Conservation (phyloP, 2,797 vertebrate genomes). For the Chaunax sp. region DNA sequence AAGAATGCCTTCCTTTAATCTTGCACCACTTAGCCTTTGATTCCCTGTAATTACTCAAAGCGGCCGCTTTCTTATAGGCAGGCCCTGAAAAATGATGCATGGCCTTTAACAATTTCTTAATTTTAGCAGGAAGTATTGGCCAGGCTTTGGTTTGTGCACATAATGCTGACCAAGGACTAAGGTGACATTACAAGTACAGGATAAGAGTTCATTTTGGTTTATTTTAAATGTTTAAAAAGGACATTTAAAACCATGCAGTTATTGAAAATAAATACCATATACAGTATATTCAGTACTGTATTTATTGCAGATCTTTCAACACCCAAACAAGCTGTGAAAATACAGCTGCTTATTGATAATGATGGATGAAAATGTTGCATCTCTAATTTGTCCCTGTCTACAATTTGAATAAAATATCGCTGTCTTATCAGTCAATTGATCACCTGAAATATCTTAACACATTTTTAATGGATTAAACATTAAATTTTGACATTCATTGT, state of each 20-base stretch:
- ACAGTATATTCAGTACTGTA: neutral
- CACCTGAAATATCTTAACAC: neutral
- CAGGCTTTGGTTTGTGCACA: conserved; percentile 1
- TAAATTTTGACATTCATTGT: neutral
- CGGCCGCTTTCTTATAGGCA: conserved; percentile 58
- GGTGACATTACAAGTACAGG: neutral
- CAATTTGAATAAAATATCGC: neutral
- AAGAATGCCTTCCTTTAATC: conserved; percentile 84
- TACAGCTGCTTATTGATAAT: conserved; percentile 1
- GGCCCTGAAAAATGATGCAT: conserved; percentile 70
- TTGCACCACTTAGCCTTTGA: conserved; percentile 78
- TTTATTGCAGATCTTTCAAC: neutral
- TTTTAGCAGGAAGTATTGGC: conserved; percentile 55
- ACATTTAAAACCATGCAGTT: no score
- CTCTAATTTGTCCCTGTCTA: neutral
- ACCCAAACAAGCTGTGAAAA: neutral
- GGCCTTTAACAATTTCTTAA: conserved; percentile 72
- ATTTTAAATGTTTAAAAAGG: neutral
- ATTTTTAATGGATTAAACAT: neutral
- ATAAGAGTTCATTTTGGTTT: neutral
- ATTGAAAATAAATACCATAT: no score
- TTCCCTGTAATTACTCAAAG: conserved; percentile 82
- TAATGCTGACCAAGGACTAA: conserved; percentile 2
- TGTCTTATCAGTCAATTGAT: neutral
- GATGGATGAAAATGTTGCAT: neutral